phyloP scores from a whole-genome alignment of 2,113 vertebrate species.

The Ailurus styani region DNA sequence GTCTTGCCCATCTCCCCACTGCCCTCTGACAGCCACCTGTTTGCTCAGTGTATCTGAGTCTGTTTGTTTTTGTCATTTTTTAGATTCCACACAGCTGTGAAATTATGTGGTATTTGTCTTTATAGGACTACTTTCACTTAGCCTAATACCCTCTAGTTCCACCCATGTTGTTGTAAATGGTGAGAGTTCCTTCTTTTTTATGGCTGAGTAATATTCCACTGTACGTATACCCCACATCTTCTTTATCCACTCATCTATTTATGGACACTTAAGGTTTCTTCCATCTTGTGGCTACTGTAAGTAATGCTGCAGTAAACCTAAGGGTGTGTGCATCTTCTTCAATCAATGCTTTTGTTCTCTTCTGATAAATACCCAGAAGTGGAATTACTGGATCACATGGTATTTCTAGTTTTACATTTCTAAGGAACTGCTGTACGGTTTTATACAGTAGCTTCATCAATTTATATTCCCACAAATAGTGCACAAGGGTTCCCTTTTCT shows the following conservation, averaged over 20 bases:
- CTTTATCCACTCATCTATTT: not conserved
- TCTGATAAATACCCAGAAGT: not conserved
- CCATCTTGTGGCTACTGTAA: not conserved
- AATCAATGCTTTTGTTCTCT: not conserved
- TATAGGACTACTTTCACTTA: not conserved
- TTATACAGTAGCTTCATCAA: not conserved
- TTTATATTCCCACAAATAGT: not conserved
- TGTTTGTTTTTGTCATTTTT: not conserved
- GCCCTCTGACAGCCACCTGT: not conserved
- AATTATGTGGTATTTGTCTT: not conserved
- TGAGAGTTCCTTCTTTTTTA: not conserved
- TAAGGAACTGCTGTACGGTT: not conserved
- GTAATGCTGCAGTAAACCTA: not conserved
- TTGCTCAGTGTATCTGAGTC: not conserved
- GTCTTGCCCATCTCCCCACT: not conserved
- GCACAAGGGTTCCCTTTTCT: not conserved
- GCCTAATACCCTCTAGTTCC: not conserved
- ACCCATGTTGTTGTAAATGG: not conserved
- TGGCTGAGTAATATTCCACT: not conserved
- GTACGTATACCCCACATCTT: not conserved
- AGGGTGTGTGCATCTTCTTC: not conserved
- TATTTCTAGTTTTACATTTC: not conserved
- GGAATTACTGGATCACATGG: not conserved
- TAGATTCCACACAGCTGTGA: not conserved
- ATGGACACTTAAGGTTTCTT: not conserved